Percentiles rank a stretch among this genome's conserved stretches.
Conservation (phyloP, 2,797 vertebrate species). For the Oryzias dopingdopingensis region DNA sequence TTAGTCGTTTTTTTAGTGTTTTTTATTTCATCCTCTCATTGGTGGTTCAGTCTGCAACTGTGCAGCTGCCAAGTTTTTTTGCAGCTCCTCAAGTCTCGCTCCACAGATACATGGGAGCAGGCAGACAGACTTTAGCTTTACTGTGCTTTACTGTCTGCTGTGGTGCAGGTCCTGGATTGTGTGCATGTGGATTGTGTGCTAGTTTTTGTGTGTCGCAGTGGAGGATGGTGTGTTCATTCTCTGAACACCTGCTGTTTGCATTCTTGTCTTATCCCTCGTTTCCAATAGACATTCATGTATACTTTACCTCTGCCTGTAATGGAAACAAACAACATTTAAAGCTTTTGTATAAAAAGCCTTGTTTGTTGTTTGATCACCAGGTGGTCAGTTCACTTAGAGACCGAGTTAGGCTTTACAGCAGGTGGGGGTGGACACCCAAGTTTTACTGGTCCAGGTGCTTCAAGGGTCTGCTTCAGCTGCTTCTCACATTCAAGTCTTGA, state of each 20-base stretch:
- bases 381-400: conserved; percentile 65
- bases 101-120: neutral
- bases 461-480: neutral
- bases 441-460: conserved; percentile 47
- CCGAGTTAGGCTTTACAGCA: conserved; percentile 45
- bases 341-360: conserved; percentile 48
- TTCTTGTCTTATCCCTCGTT: conserved; percentile 63
- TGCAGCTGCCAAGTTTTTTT: too few relatives aligned
- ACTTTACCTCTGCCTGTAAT: conserved; percentile 38
- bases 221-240: conserved; percentile 53
- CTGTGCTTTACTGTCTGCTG: conserved; percentile 57
- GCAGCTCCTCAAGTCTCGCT: too few relatives aligned
- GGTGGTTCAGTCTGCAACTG: too few relatives aligned
- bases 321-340: conserved; percentile 62
- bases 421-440: conserved; percentile 24
- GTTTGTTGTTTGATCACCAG: conserved; percentile 61
- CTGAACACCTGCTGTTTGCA: conserved; percentile 72
- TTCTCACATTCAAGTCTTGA: neutral
- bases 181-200: conserved; percentile 9
- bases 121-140: conserved; percentile 53
- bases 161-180: conserved; percentile 39
- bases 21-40: too few relatives aligned
- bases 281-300: conserved; percentile 18
- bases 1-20: too few relatives aligned
- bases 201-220: conserved; percentile 14